These are phyloP conservation scores for Triops cancriformis DNA, from an alignment of 1,140 invertebrate genomes.

Conservation along the genomic window DNA sequence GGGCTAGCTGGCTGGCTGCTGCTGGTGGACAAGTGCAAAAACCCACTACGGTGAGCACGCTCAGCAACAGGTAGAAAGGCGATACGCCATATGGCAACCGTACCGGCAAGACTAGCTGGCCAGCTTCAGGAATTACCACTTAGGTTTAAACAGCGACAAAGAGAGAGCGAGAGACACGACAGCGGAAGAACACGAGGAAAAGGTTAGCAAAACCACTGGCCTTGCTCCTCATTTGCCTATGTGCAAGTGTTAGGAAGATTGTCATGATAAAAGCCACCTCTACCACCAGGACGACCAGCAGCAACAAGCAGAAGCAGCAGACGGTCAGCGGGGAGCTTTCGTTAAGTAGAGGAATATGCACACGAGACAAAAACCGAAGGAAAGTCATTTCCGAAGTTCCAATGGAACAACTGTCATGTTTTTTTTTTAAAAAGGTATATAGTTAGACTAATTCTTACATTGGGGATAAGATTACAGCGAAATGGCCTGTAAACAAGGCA, in stretches of 20 bases:
- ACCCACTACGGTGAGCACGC: background rate
- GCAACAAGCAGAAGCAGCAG: background rate
- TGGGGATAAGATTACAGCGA: background rate
- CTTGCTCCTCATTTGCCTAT: constrained; percentile 9
- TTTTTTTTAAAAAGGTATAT: background rate
- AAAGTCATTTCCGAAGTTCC: background rate
- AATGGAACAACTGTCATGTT: background rate
- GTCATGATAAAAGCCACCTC: background rate
- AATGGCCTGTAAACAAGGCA: background rate
- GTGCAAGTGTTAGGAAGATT: background rate
- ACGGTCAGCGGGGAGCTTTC: background rate
- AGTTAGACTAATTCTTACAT: background rate
- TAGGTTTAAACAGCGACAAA: too few species aligned
- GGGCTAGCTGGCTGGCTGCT: too few species aligned
- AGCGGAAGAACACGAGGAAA: background rate
- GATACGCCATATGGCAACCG: constrained; percentile 9
- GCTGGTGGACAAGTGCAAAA: background rate
- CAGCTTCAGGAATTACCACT: too few species aligned
- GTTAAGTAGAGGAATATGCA: background rate
- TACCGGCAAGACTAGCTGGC: background rate
- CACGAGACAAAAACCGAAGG: constrained; percentile 8
- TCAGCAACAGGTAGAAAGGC: background rate
- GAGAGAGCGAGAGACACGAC: too few species aligned
- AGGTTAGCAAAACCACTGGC: background rate
- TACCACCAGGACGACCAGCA: too few species aligned